Base-by-base conservation (phyloP, 2,797 vertebrate species). In the Channallabes apus region DNA sequence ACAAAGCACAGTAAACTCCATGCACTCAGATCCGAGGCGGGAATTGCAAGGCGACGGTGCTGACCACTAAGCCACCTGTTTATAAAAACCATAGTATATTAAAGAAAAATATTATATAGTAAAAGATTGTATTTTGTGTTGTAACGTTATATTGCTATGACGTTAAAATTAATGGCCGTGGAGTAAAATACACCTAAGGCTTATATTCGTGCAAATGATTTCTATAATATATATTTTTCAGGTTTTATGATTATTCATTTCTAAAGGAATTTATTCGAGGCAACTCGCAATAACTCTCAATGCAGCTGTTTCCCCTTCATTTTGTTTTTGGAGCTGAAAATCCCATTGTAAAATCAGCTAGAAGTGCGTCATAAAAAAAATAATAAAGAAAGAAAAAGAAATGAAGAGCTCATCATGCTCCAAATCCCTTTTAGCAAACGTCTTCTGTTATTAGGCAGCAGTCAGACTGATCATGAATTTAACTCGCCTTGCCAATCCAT, bases 321-420 rank as follows among this genome's bases (percentile, higher is more conserved):
- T 51, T 51, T 46, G 46, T 46, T 73, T 73, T 24, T 41, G 24
- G 6, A 14, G 71, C 38, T 27, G n/a, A 75, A 24, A 15, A 75
- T 75, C 71, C 15, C 71, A 24, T 73, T 27, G 71, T 75, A 75
- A 75, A 46, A n/a, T 54, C 15, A 6, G 22, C 41, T 54, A n/a
- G 51, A 76, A 29, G 18, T 56, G 51, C 11, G 15, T 76, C n/a
- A 76, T 76, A 29, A 56, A 51, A 75, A 15, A 54, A 38, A 35
- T 32, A 41, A 41, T 41, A 41, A 46, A 46, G 0, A 11, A 46
- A 46, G 1, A 46, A 46, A 46, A 2, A 46, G 9, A 46, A 46
- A 46, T 46, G 29, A 76, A 29, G 73, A 76, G 51, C 51, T 14
- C 7, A 76, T 56, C 73, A 73, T 51, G 71, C 56, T 76, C 51